These are phyloP conservation scores for Homarus gammarus DNA, from an alignment of 2,888 invertebrate genomes.

Conservation along the genomic window DNA sequence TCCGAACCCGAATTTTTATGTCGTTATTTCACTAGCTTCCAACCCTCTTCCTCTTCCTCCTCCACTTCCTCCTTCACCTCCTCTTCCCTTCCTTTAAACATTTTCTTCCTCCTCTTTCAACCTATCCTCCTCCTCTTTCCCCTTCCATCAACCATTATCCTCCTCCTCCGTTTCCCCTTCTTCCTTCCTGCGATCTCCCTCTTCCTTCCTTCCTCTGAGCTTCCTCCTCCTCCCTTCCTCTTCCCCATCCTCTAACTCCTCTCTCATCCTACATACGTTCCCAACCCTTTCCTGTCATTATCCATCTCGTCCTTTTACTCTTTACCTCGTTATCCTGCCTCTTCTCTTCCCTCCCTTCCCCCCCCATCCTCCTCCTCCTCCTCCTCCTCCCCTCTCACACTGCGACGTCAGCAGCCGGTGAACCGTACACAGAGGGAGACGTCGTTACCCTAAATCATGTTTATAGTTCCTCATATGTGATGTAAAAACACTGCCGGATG, in stretches of 20 bases:
- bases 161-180: neutral
- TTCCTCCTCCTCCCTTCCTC: neutral
- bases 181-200: neutral
- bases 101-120: neutral
- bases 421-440: constrained; percentile 28
- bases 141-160: neutral
- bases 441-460: constrained; percentile 23
- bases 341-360: neutral
- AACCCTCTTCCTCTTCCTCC: neutral
- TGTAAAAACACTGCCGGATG: constrained; percentile 24
- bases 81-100: neutral
- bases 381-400: neutral
- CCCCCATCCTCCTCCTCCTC: neutral
- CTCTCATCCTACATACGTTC: too few species aligned
- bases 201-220: neutral
- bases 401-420: constrained; percentile 9
- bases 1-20: too few species aligned
- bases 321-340: neutral
- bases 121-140: neutral
- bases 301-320: neutral
- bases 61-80: neutral
- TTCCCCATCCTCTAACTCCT: neutral
- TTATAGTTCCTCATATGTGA: constrained; percentile 30
- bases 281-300: neutral
- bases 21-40: too few species aligned